Percentiles rank a stretch among this genome's conserved stretches.
Conservation (phyloP, 2,888 invertebrate species). For the Lumbricus terrestris region DNA sequence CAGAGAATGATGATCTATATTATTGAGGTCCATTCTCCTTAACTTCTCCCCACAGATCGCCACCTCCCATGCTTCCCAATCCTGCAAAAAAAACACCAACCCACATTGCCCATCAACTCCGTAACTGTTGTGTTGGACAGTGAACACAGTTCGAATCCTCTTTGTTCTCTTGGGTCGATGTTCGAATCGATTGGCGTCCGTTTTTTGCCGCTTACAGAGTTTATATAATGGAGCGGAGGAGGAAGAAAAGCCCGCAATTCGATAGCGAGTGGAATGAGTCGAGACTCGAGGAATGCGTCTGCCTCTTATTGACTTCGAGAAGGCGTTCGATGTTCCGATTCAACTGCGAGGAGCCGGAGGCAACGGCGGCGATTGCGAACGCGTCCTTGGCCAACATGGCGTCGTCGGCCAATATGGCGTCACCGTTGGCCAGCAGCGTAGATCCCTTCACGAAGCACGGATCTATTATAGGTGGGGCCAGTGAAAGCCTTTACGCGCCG, state of each 20-base stretch:
- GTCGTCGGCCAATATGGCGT: too few relatives aligned
- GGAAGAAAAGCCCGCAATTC: not conserved
- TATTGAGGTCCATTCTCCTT: too few relatives aligned
- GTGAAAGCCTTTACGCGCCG: not conserved
- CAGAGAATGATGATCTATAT: too few relatives aligned
- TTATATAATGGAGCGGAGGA: not conserved
- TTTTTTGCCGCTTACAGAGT: not conserved
- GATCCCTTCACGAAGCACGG: not conserved
- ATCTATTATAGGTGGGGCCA: not conserved
- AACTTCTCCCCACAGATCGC: too few relatives aligned
- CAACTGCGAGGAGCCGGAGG: not conserved
- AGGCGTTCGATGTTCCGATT: conserved; percentile 3
- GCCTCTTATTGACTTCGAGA: not conserved
- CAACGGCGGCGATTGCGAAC: not conserved
- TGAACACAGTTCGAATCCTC: not conserved
- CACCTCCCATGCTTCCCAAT: too few relatives aligned
- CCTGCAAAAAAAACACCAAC: not conserved
- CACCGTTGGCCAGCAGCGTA: not conserved
- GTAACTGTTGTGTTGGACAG: not conserved
- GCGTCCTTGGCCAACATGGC: too few relatives aligned
- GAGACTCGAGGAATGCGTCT: not conserved
- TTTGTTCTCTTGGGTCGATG: conserved; percentile 3
- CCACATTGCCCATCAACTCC: not conserved
- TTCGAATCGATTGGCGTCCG: not conserved
- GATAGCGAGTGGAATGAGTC: not conserved